Evolutionary conservation across 2,113 vertebrate species (phyloP), one percentile per base, ranked within the genome.

Genomic region (Lagenorhynchus albirostris): DNA sequence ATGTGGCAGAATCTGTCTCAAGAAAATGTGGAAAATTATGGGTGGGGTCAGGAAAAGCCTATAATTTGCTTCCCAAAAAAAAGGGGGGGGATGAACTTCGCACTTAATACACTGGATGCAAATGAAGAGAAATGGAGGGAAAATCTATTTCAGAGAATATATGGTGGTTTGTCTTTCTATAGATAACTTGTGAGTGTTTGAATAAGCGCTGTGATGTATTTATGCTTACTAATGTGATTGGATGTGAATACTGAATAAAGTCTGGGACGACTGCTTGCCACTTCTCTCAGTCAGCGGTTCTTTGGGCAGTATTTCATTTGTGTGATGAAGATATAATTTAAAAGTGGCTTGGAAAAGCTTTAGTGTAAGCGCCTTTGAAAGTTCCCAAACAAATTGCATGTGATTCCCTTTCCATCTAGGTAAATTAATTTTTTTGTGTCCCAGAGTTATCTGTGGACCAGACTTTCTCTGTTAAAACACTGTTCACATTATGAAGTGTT

Each of bases 141-240:
- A 88, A 97, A 93, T 82, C 76, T 90, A 20, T 53, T 95, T 86
- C 95, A 58, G 95, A 98, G 60, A 87, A 25, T 47, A 97, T 84
- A 82, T 67, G 95, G 80, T 53, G 97, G 89, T 89, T 93, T 96
- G 94, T 96, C 90, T 96, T 96, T 93, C 76, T 86, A 95, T 11
- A 87, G 96, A 95, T 85, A 95, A 70, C 81, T 88, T 96, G 79
- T 83, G 93, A 81, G 68, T 92, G 63, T 87, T 97, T 96, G 65
- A 92, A 90, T 89, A 95, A 82, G 60, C 60, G 18, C 65, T 90
- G 94, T 74, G 94, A 96, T 91, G 18, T 94, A 95, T 95, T 97
- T 97, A 93, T 91, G 97, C 97, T 96, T 93, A 93, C 91, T 60
- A 26, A 62, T 91, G 92, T 80, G 97, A 97, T 58, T 96, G 96